Conservation (phyloP, 1,140 invertebrate genomes). For the Diorhabda sublineata region DNA sequence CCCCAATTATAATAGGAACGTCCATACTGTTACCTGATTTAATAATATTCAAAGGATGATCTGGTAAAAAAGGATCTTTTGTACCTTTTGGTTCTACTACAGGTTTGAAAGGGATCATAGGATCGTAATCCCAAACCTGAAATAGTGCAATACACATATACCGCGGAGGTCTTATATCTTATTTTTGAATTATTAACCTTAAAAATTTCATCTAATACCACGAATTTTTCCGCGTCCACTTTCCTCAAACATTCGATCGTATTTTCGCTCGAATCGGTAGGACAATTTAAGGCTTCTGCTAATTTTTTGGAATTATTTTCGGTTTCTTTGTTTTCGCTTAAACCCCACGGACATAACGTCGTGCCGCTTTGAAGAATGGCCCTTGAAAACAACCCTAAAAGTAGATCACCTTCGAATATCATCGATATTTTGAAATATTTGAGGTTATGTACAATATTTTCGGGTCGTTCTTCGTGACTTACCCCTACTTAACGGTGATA, state of each 20-base stretch:
- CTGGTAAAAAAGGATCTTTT: slow-evolving; percentile 62
- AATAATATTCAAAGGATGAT: slow-evolving; percentile 52
- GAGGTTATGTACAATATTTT: not conserved
- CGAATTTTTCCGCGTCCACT: slow-evolving; percentile 56
- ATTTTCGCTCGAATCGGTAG: slow-evolving; percentile 47
- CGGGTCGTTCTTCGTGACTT: not conserved
- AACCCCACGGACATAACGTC: slow-evolving; percentile 71
- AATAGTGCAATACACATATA: slow-evolving; percentile 19
- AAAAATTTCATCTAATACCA: slow-evolving; percentile 57
- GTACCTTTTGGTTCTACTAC: slow-evolving; percentile 61
- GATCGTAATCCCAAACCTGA: slow-evolving; percentile 65
- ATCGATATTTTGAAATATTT: not conserved
- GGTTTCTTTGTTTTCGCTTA: slow-evolving; percentile 59
- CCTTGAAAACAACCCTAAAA: slow-evolving; percentile 64
- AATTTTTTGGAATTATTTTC: slow-evolving; percentile 59
- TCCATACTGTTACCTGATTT: slow-evolving; percentile 49
- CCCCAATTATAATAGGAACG: slow-evolving; percentile 65
- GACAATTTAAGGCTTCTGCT: slow-evolving; percentile 58
- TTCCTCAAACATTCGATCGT: slow-evolving; percentile 59
- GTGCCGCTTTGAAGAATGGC: slow-evolving; percentile 77
- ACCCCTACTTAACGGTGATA: slow-evolving; percentile 64
- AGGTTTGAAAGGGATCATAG: slow-evolving; percentile 70
- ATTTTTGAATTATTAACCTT: slow-evolving; percentile 52
- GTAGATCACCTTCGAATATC: not conserved
- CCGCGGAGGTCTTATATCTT: not conserved